phyloP scores from a whole-genome alignment of 64 coral and sea anemone species.

The Anthopleura sola region DNA sequence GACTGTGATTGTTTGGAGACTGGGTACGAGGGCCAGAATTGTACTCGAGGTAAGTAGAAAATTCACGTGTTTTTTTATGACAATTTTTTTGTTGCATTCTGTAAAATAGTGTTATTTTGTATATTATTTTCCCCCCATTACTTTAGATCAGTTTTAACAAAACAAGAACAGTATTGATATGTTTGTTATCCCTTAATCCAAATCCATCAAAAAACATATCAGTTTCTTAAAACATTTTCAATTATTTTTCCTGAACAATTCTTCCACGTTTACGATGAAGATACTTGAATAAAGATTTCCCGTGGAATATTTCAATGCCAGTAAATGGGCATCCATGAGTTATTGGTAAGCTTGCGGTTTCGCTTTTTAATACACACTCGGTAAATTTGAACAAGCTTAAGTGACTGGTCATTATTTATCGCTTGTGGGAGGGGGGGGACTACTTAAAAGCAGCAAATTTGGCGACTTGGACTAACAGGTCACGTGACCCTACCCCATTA shows the following conservation, averaged over 20 bases:
- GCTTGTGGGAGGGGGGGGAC: too few species aligned
- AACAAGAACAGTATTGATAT: neutral
- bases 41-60: too few species aligned
- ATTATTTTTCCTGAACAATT: neutral
- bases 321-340: neutral
- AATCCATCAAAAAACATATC: neutral
- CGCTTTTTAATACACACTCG: neutral
- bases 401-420: too few species aligned
- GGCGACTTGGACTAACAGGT: too few species aligned
- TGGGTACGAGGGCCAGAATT: conserved; percentile 81
- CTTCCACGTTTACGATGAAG: too few species aligned
- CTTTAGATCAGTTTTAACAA: neutral
- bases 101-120: too few species aligned
- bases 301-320: neutral
- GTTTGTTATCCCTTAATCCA: neutral
- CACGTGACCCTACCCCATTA: too few species aligned
- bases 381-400: conserved; percentile 18
- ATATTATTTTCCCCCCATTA: neutral
- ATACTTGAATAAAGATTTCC: too few species aligned
- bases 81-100: too few species aligned
- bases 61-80: too few species aligned
- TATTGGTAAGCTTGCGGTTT: neutral
- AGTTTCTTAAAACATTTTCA: neutral
- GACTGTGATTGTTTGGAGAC: conserved; percentile 79
- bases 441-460: too few species aligned